phyloP scores from a whole-genome alignment of 1,140 invertebrate species.

The Lasioglossum baleicum region DNA sequence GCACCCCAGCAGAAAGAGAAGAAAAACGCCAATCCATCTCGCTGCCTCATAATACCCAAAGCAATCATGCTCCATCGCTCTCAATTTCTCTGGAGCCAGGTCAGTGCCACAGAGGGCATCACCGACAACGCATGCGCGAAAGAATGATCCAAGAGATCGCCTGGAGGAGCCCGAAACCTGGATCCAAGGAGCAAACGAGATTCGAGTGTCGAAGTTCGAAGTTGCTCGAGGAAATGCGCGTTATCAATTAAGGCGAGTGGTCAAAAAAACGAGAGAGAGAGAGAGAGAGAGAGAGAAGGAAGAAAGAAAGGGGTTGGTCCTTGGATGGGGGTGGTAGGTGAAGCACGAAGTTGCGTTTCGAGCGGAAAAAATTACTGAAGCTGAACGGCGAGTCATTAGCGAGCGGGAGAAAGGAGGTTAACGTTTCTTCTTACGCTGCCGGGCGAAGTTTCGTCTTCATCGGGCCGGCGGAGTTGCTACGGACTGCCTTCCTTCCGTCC shows the following conservation, averaged over 20 bases:
- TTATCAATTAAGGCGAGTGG: conserved; percentile 2
- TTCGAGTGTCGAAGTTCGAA: not conserved
- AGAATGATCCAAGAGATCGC: not conserved
- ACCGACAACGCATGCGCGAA: not conserved
- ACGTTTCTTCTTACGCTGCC: conserved; percentile 53
- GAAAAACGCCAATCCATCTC: too few species aligned
- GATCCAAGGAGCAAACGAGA: not conserved
- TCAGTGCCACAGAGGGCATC: too few species aligned
- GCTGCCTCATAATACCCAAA: too few species aligned
- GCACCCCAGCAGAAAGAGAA: too few species aligned
- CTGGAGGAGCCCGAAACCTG: not conserved
- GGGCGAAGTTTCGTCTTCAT: conserved; percentile 53
- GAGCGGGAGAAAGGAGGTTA: conserved; percentile 46
- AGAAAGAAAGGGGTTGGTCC: too few species aligned
- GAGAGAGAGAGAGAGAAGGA: too few species aligned
- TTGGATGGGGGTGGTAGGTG: not conserved
- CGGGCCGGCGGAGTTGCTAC: conserved; percentile 43
- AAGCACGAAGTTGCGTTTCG: conserved; percentile 41
- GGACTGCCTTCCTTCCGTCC: conserved; percentile 37
- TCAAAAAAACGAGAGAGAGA: not conserved
- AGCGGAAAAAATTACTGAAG: conserved; percentile 42
- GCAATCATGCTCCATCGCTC: too few species aligned
- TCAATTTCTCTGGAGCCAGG: too few species aligned
- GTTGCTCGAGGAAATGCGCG: not conserved
- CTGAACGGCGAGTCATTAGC: conserved; percentile 37